A percentile compares a stretch with the other conserved stretches of the same genome.
These are phyloP conservation scores for Muschampia plurimacula DNA, from an alignment of 2,888 invertebrate genomes.

Conservation along the genomic window DNA sequence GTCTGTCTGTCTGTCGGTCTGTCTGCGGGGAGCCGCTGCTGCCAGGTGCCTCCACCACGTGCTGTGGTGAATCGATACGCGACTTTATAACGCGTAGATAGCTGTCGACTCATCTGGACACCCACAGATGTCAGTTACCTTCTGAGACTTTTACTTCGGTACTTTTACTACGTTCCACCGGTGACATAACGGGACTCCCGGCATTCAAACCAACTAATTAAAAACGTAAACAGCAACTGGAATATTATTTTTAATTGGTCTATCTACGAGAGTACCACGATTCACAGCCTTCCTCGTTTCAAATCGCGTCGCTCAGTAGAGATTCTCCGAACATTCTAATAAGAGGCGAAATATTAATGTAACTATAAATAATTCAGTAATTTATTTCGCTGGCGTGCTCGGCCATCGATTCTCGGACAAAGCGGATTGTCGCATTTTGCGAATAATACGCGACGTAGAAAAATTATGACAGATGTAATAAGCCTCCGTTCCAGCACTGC, in stretches of 20 bases:
- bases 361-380: slow-evolving; percentile 71
- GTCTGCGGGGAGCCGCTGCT: slow-evolving; percentile 59
- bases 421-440: slow-evolving; percentile 76
- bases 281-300: slow-evolving; percentile 59
- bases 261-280: slow-evolving; percentile 54
- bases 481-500: slow-evolving; percentile 59
- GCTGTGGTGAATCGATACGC: slow-evolving; percentile 54
- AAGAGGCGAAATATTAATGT: slow-evolving; percentile 57
- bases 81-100: slow-evolving; percentile 36
- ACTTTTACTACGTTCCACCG: slow-evolving; percentile 55
- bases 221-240: slow-evolving; percentile 62
- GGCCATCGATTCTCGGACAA: slow-evolving; percentile 63
- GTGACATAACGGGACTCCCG: slow-evolving; percentile 60
- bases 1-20: too few species aligned
- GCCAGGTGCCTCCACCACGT: slow-evolving; percentile 70
- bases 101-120: slow-evolving; percentile 57
- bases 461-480: slow-evolving; percentile 83
- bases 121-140: slow-evolving; percentile 61
- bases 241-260: slow-evolving; percentile 68
- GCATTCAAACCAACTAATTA: slow-evolving; percentile 59
- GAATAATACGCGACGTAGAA: slow-evolving; percentile 83
- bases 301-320: slow-evolving; percentile 55
- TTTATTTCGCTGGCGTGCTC: slow-evolving; percentile 61
- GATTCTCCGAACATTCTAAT: slow-evolving; percentile 57
- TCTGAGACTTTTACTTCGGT: slow-evolving; percentile 70